Evolutionary conservation across 2,797 vertebrate species (phyloP), one percentile per base, ranked within the genome.

Genomic region (Tiaroga cobitis): DNA sequence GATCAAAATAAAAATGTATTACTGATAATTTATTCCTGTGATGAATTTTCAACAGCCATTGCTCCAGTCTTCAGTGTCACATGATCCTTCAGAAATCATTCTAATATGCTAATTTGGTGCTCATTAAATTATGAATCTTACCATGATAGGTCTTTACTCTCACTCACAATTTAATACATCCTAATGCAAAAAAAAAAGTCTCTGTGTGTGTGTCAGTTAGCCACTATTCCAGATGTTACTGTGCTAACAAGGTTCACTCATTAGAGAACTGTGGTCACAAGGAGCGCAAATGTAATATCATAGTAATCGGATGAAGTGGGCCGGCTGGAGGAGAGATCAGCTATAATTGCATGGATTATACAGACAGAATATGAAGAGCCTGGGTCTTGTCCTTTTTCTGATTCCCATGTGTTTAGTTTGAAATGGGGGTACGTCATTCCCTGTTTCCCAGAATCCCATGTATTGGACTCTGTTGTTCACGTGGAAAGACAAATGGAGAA

Each of bases 201-300:
- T 41, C 39, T 34, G 34, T 34, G 39, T 41, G 39, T 41, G 39
- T 41, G 39, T 46, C 24, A 1, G 34, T 78, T 34, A 10, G 26
- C 24, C 41, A 24, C 4, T 49, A 15, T 13, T 80, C 68, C 87
- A 84, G 88, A 82, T 88, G 88, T 85, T 84, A 24, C 29, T 26
- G 37, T 83, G 34, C 56, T 87, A 74, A 82, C 37, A 10, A 83
- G 49, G 54, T 88, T 56, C 59, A 34, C 61, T 73, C 68, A 49
- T 88, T 77, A n/a, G 68, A 39, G 61, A 16, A 51, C 68, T 85
- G 39, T 89, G 81, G 84, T 90, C 90, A 90, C 91, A 87, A 81
- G 86, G 85, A 89, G 87, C 74, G 81, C 89, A 91, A 87, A 86
- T 92, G 86, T 86, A 88, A 87, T 89, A 85, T 85, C 1, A 79